Evolutionary conservation across 2,113 vertebrate genomes (phyloP).

Genomic region (Nestor notabilis): DNA sequence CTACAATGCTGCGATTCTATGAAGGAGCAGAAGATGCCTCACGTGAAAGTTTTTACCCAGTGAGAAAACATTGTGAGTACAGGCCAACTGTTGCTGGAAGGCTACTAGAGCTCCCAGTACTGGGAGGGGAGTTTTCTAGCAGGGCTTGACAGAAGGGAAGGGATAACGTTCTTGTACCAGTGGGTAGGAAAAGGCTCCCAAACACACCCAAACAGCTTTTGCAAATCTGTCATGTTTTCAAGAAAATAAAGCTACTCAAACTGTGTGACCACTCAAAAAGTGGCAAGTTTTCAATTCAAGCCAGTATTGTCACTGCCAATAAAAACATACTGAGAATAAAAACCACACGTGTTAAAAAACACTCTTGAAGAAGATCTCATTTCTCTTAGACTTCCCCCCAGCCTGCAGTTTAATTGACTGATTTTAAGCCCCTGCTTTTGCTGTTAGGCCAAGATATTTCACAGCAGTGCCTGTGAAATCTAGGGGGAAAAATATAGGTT

Average conservation of each 20-base stretch:
- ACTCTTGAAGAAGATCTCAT: background rate
- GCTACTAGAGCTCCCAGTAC: background rate
- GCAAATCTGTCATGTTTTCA: background rate
- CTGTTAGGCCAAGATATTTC: background rate
- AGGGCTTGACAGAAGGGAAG: background rate
- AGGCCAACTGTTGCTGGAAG: background rate
- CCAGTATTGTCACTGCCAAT: background rate
- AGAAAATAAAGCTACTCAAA: background rate
- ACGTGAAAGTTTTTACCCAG: background rate
- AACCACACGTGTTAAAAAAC: background rate
- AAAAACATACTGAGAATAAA: background rate
- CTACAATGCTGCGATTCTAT: background rate
- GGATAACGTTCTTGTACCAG: background rate
- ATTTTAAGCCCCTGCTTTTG: background rate
- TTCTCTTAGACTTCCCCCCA: rapidly evolving
- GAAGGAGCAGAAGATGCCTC: background rate
- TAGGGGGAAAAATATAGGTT: background rate
- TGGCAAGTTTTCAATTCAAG: background rate
- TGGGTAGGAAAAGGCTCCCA: background rate
- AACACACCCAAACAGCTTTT: background rate
- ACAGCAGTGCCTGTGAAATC: background rate
- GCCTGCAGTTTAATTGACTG: background rate
- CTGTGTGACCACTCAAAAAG: background rate
- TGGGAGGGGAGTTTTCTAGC: background rate
- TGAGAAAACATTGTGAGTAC: background rate